A percentile compares a stretch with the other conserved stretches of the same genome.
Conservation (phyloP, 2,797 vertebrate species). For the Sylvilagus floridanus region DNA sequence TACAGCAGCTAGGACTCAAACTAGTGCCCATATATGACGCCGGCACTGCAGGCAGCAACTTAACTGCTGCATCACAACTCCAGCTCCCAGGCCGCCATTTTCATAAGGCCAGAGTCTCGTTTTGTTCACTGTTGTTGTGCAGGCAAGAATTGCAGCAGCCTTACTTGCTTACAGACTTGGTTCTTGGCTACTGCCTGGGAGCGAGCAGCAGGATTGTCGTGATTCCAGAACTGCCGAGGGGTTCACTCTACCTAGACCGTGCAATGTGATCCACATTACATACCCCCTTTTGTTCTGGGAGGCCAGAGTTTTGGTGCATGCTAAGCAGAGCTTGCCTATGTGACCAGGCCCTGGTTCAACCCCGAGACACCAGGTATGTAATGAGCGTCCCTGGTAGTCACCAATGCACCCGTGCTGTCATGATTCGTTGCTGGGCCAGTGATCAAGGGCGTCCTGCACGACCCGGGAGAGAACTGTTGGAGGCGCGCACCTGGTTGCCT, state of each 20-base stretch:
- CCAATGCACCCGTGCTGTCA: background rate
- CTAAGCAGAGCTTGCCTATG: background rate
- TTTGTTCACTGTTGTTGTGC: background rate
- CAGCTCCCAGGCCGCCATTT: background rate
- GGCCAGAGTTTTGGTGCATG: background rate
- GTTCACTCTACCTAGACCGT: background rate
- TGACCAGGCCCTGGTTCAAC: background rate
- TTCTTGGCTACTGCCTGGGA: background rate
- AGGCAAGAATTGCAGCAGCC: too few relatives aligned
- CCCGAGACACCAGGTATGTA: fast-evolving
- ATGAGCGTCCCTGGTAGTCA: background rate
- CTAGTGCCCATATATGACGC: too few relatives aligned
- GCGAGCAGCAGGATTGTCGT: background rate
- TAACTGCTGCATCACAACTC: too few relatives aligned
- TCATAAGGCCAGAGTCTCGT: background rate
- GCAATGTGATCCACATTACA: too few relatives aligned
- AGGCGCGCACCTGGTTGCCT: background rate
- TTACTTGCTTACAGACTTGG: background rate
- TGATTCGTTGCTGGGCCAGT: background rate
- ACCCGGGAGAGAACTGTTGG: background rate
- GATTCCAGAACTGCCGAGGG: background rate
- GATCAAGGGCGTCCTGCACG: background rate
- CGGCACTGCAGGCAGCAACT: too few relatives aligned
- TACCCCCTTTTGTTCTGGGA: background rate
- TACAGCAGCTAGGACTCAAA: too few relatives aligned